Evolutionary conservation across 1,140 invertebrate genomes (phyloP).

Genomic region (Dendrolimus kikuchii): DNA sequence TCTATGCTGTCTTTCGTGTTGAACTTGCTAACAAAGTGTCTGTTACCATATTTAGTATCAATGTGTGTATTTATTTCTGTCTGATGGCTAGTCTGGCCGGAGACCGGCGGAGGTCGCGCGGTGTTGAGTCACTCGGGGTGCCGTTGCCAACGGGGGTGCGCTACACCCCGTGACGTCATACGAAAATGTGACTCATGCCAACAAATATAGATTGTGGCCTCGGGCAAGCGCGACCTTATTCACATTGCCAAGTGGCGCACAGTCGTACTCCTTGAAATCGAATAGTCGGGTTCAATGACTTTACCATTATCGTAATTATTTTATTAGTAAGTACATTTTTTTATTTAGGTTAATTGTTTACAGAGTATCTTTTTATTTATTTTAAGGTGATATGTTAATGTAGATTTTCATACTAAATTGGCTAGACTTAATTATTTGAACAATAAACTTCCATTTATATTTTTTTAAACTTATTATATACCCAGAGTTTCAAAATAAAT

Average conservation of each 20-base stretch:
- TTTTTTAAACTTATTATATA: too few relatives aligned
- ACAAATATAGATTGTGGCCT: slow-evolving; percentile 24
- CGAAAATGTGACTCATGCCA: slow-evolving; percentile 32
- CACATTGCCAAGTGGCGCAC: slow-evolving; percentile 1
- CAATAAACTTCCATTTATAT: too few relatives aligned
- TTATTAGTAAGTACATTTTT: too few relatives aligned
- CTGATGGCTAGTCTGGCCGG: slow-evolving; percentile 11
- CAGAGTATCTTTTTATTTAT: too few relatives aligned
- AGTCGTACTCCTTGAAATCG: background rate
- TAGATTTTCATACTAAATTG: too few relatives aligned
- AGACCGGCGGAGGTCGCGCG: slow-evolving; percentile 13
- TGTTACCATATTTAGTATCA: slow-evolving; percentile 13
- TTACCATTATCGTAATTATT: too few relatives aligned
- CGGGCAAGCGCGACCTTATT: slow-evolving; percentile 8
- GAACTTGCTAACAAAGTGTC: slow-evolving; percentile 2
- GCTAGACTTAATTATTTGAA: too few relatives aligned
- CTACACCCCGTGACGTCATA: slow-evolving; percentile 47
- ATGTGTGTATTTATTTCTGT: slow-evolving; percentile 22
- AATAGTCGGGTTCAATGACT: background rate
- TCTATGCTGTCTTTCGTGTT: background rate
- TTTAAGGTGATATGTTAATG: too few relatives aligned
- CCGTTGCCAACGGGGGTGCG: slow-evolving; percentile 36
- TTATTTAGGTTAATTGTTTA: too few relatives aligned
- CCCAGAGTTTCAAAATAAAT: too few relatives aligned
- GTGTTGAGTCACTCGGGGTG: slow-evolving; percentile 41